phyloP scores from a whole-genome alignment of 1,140 invertebrate genomes.

The Drepana arcuata region DNA sequence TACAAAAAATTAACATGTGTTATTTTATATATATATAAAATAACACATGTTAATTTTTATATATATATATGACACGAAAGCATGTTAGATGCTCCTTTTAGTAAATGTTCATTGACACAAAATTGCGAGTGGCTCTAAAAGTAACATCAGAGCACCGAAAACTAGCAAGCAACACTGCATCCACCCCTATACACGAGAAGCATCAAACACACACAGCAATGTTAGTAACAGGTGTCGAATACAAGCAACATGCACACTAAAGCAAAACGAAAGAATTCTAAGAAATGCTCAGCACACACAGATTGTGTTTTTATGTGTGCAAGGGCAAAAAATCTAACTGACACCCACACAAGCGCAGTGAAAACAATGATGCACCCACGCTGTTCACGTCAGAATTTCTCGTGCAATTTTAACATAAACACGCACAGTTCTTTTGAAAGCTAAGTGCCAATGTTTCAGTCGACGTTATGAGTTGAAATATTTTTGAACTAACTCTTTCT shows the following conservation, averaged over 20 bases:
- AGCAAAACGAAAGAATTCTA: constrained; percentile 10
- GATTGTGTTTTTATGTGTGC: constrained; percentile 17
- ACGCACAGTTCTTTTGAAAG: no score
- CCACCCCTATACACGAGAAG: constrained; percentile 15
- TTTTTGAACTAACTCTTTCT: no score
- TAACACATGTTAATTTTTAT: no score
- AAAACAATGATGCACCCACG: constrained; percentile 21
- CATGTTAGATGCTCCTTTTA: no score
- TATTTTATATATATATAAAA: no score
- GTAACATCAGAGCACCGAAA: constrained; percentile 41
- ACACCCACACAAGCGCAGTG: constrained; percentile 14
- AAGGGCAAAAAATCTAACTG: constrained; percentile 34
- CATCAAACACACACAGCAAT: constrained; percentile 14
- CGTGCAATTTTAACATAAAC: constrained; percentile 12
- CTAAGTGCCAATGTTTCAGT: no score
- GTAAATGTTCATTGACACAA: no score
- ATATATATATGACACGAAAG: no score
- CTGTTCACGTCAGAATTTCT: constrained; percentile 10
- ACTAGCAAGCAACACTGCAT: constrained; percentile 56
- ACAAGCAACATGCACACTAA: constrained; percentile 14
- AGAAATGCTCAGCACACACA: constrained; percentile 33
- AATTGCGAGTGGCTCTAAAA: constrained; percentile 63
- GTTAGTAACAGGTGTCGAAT: constrained; percentile 24
- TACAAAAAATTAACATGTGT: no score
- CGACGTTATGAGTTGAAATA: no score